These are phyloP conservation scores for Euglossa dilemma DNA, from an alignment of 1,140 invertebrate genomes.

Conservation along the genomic window DNA sequence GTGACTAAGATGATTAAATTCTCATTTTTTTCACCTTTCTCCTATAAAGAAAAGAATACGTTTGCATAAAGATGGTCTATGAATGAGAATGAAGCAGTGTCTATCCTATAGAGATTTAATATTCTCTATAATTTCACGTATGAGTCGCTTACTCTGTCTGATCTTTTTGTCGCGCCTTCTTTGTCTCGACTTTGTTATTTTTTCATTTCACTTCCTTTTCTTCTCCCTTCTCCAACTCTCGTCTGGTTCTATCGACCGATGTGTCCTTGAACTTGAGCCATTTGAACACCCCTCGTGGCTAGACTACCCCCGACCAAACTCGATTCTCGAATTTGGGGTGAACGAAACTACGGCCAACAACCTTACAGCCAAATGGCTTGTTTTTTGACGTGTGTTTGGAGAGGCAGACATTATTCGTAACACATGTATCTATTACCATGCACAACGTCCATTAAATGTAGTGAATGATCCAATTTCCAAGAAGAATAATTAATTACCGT, in stretches of 20 bases:
- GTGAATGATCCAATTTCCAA: not conserved
- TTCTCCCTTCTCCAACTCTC: slow-evolving; percentile 4
- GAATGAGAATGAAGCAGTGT: too few species aligned
- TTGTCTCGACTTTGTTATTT: not conserved
- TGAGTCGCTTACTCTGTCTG: too few species aligned
- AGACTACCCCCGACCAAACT: slow-evolving; percentile 37
- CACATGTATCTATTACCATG: not conserved
- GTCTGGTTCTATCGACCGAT: slow-evolving; percentile 47
- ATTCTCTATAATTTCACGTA: too few species aligned
- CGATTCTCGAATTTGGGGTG: slow-evolving; percentile 6
- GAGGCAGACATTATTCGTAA: not conserved
- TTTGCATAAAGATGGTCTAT: too few species aligned
- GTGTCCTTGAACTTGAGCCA: slow-evolving; percentile 47
- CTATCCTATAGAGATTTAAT: too few species aligned
- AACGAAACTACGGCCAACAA: slow-evolving; percentile 13
- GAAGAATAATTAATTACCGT: not conserved
- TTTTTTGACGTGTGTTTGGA: not conserved
- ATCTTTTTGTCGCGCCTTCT: too few species aligned
- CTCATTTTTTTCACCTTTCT: too few species aligned
- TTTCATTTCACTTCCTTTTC: not conserved
- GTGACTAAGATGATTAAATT: too few species aligned
- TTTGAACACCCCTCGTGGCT: slow-evolving; percentile 38
- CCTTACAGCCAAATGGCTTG: not conserved
- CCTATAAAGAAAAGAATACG: too few species aligned
- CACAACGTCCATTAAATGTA: too few species aligned